Base-by-base conservation (phyloP, 2,113 vertebrate species). In the Xenopus laevis region DNA sequence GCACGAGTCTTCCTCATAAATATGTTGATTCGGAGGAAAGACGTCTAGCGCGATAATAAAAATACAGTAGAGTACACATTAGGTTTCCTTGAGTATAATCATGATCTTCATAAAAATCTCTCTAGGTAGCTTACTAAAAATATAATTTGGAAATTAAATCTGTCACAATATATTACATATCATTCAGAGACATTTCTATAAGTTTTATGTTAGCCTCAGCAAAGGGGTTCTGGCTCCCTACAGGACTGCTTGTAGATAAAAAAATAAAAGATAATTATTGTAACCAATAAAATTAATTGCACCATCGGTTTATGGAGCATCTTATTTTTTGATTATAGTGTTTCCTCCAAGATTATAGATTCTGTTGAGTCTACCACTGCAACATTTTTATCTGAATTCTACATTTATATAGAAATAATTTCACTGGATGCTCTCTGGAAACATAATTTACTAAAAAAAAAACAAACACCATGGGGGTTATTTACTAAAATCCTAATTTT, bases 11-110 rank as follows among this genome's bases (percentile, higher is more conserved):
- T 69, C 65, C 90, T 89, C 90, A 90, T 89, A 76, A 76, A 92
- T 91, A 91, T 91, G 91, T 91, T 91, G 90, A 90, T 91, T 91
- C 90, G 90, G 85, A 81, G 79, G 85, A 85, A 91, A 90, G 92
- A 85, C 87, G 88, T 85, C 89, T 89, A 87, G 89, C 84, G 84
- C 85, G 85, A 89, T 91, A 92, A 92, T 92, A 90, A 83, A 91
- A 88, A 71, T 78, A 79, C 77, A 65, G 80, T 82, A 90, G 89
- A 89, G 86, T 90, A 92, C 79, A 86, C 86, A 87, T 88, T 89
- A 89, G 78, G 59, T 80, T 87, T 83, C 81, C 78, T 79, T 77
- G 71, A 78, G 81, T 78, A 85, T 89, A 88, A 87, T 86, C 87
- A 85, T 83, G 66, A 76, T 69, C 13, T n/a, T 20, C 58, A 23